Evolutionary conservation across 2,113 vertebrate species (phyloP).

Genomic region (Oplegnathus fasciatus): DNA sequence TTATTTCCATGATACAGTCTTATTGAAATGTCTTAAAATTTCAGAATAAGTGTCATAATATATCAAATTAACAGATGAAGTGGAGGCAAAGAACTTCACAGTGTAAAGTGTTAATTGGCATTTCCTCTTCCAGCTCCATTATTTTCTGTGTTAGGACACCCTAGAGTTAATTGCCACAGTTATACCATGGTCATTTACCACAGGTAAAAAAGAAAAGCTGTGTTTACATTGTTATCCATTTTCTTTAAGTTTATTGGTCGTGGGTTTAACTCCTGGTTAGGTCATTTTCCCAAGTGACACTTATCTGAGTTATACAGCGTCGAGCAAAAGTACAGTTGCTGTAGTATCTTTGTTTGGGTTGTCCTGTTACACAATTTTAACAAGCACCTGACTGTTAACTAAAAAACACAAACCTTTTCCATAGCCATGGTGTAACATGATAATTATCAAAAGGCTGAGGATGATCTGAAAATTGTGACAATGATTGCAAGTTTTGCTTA

Average conservation of each 20-base stretch:
- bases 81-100: not conserved
- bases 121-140: not conserved
- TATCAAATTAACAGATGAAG: not conserved
- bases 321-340: not conserved
- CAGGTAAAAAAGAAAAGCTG: not conserved
- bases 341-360: not conserved
- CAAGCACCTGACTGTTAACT: not conserved
- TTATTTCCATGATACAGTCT: too few relatives aligned
- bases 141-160: not conserved
- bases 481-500: not conserved
- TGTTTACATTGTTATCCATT: not conserved
- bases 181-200: not conserved
- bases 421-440: not conserved
- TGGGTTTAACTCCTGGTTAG: not conserved
- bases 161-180: not conserved
- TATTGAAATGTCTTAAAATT: not conserved
- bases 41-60: not conserved
- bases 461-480: not conserved
- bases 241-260: not conserved
- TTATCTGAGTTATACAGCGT: not conserved
- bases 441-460: not conserved
- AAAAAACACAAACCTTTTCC: not conserved
- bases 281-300: not conserved
- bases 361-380: not conserved
- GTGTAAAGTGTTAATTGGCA: not conserved